Evolutionary conservation across 1,140 invertebrate species (phyloP), one percentile per base, ranked within the genome.

Genomic region (Ctenoplectra terminalis): DNA sequence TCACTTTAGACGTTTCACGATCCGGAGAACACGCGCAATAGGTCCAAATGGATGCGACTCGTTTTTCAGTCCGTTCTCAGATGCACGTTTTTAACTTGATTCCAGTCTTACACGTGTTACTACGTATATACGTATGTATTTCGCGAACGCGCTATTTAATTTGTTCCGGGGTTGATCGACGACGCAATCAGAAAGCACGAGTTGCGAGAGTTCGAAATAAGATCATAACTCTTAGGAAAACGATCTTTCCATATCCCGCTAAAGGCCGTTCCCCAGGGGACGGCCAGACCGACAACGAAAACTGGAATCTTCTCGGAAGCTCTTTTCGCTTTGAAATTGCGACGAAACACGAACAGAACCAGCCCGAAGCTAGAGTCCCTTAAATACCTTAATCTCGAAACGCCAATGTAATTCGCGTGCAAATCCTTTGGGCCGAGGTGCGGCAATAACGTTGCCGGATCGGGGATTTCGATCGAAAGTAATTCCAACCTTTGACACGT

Each of bases 301-400:
- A 8, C 61, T 34, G 71, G 63, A 70, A 77, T 61, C 26, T 11
- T 43, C 31, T 15, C 46, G 0, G 75, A n/a, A n/a, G 20, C 3
- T 40, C 26, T 48, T 56, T 60, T 52, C 13, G 52, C n/a, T 43
- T 56, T 70, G 50, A 87, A 83, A 87, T 87, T 75, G 69, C 70
- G 76, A 67, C 34, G 26, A 81, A 73, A 76, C 48, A 52, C 82
- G 63, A 26, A 31, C 6, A 46, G 60, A 63, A 63, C 56, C 63
- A 43, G 54, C 3, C n/a, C 31, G 34, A 2, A 6, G 52, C 3
- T 29, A 26, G 58, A 52, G 17, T 82, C 70, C 66, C 69, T 87
- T 86, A 86, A 83, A 86, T 76, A 69, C 61, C 86, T 87, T 84
- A 84, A 87, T 87, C 85, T 76, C 20, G 56, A 82, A 82, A 67